A percentile compares a stretch with the other conserved stretches of the same genome.
Conservation (phyloP, 2,888 invertebrate species). For the Amiota communis region DNA sequence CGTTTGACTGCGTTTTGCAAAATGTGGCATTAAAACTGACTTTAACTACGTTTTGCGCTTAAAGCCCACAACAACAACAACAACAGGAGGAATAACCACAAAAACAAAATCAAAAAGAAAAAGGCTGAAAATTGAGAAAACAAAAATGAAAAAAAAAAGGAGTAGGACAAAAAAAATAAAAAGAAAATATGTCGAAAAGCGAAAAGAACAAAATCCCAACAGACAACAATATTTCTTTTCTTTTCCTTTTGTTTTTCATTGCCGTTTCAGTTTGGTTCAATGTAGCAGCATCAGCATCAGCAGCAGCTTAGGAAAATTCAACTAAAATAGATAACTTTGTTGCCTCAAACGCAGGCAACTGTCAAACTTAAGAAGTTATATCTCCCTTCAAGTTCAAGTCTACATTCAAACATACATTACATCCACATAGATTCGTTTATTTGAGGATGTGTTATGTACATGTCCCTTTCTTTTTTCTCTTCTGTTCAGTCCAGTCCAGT, state of each 20-base stretch:
- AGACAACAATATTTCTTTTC: neutral
- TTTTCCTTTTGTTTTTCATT: neutral
- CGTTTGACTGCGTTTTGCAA: slow-evolving; percentile 68
- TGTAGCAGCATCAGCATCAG: no score
- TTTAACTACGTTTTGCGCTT: slow-evolving; percentile 68
- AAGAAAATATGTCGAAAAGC: neutral
- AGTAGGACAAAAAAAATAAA: neutral
- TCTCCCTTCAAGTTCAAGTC: slow-evolving; percentile 4
- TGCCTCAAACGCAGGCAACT: slow-evolving; percentile 45
- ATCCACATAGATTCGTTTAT: neutral
- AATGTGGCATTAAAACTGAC: slow-evolving; percentile 55
- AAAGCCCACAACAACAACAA: slow-evolving; percentile 23
- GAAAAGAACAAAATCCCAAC: neutral
- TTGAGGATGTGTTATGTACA: neutral
- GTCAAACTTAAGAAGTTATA: slow-evolving; percentile 27
- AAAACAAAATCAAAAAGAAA: neutral
- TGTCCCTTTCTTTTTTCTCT: neutral
- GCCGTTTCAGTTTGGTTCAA: neutral
- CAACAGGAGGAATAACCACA: neutral
- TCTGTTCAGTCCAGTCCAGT: neutral
- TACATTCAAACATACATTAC: slow-evolving; percentile 2
- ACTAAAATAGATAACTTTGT: slow-evolving; percentile 58
- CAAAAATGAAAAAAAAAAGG: neutral
- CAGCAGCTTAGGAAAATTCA: slow-evolving; percentile 37
- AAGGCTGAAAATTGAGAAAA: slow-evolving; percentile 7